These are phyloP conservation scores for Cylloceria caligata DNA, from an alignment of 2,888 invertebrate genomes.

Conservation along the genomic window DNA sequence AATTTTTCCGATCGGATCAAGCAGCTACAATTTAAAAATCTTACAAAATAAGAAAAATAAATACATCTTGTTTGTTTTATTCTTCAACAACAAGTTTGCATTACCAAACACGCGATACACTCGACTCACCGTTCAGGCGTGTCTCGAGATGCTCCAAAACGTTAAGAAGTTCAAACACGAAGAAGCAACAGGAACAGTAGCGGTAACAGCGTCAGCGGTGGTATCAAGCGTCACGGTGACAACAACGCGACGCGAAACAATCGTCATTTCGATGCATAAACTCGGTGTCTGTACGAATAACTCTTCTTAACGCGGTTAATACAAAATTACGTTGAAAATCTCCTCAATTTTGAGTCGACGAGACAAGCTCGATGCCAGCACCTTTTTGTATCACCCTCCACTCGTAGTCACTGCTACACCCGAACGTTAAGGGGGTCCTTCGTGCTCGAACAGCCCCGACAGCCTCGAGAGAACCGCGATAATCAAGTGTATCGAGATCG, in stretches of 20 bases:
- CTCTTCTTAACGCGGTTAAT: background rate
- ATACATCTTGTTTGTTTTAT: no score
- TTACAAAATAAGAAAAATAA: no score
- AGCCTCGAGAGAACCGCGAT: background rate
- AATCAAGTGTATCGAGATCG: background rate
- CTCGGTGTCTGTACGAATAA: background rate
- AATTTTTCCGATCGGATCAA: no score
- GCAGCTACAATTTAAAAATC: no score
- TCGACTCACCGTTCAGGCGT: conserved; percentile 59
- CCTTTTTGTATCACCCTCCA: background rate
- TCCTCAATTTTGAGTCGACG: background rate
- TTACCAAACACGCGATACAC: background rate
- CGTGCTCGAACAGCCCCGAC: background rate
- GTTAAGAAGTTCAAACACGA: conserved; percentile 24
- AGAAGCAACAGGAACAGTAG: conserved; percentile 50
- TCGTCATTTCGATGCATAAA: conserved; percentile 58
- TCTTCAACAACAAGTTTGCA: no score
- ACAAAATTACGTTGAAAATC: background rate
- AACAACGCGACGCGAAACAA: conserved; percentile 41
- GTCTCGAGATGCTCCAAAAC: conserved; percentile 39
- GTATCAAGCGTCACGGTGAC: conserved; percentile 50
- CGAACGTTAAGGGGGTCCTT: conserved; percentile 1
- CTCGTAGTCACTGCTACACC: background rate
- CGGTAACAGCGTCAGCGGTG: conserved; percentile 9
- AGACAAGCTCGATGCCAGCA: background rate